phyloP scores from a whole-genome alignment of 2,797 vertebrate genomes.

The Ceryle rudis region DNA sequence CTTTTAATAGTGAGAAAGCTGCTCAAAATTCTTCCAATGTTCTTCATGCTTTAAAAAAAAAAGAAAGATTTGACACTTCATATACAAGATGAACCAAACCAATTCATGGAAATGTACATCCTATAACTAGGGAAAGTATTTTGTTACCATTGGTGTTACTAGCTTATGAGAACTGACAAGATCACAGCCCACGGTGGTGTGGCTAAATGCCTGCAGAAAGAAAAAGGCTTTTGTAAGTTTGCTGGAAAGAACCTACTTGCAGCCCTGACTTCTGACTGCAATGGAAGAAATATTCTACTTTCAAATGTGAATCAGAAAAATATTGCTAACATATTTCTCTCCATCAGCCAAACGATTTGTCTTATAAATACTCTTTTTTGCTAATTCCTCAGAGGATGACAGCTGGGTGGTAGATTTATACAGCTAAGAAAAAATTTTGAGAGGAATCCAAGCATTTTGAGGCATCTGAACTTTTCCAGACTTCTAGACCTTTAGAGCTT shows the following conservation, averaged over 20 bases:
- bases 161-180: conserved; percentile 75
- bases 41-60: not conserved
- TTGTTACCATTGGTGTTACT: conserved; percentile 66
- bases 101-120: conserved; percentile 64
- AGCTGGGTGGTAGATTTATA: conserved; percentile 72
- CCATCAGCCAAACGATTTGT: conserved; percentile 46
- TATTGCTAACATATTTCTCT: conserved; percentile 55
- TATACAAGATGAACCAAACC: conserved; percentile 53
- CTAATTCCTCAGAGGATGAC: conserved; percentile 56
- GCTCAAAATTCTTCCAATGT: conserved; percentile 10
- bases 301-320: conserved; percentile 61
- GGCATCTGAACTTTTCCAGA: conserved; percentile 65
- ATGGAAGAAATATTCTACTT: conserved; percentile 65
- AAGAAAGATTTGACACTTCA: conserved; percentile 5
- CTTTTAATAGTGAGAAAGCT: not conserved
- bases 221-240: conserved; percentile 71
- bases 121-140: conserved; percentile 64
- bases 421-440: conserved; percentile 39
- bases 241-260: conserved; percentile 52
- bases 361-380: conserved; percentile 57
- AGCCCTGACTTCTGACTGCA: conserved; percentile 44
- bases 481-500: conserved; percentile 48
- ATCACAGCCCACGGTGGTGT: conserved; percentile 55
- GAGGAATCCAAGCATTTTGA: conserved; percentile 61
- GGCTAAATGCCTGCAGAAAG: conserved; percentile 64